Base-by-base conservation (phyloP, 2,113 vertebrate genomes). In the Poeciliopsis prolifica region DNA sequence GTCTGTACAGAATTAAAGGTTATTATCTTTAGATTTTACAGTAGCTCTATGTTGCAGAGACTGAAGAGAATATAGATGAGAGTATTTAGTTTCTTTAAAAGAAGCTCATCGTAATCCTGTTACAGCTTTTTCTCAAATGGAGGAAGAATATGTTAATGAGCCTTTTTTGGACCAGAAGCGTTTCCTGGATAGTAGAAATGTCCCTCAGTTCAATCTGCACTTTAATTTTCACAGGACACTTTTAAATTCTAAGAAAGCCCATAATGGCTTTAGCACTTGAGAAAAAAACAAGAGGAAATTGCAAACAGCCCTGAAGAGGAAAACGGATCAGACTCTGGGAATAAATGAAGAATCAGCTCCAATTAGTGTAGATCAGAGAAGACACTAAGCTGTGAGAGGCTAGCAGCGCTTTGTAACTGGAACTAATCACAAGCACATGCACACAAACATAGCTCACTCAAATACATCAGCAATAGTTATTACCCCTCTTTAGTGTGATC, bases 391-490 rank as follows among this genome's bases (percentile, higher is more conserved):
- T 74, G 70, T 66, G 67, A 75, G 40, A 17, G 29, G 8, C 3
- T n/a, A 73, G 82, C 58, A 58, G 61, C 65, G 75, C 63, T 75
- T 74, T 71, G 65, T 79, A 82, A 80, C 72, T 58, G 86, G 33
- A 72, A 72, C 29, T 72, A 78, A 83, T 79, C 65, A 81, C 29
- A 76, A 26, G 68, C 66, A 64, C 65, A 63, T 33, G 35, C 48
- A 62, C 12, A 35, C 4, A 66, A 15, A 58, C 28, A 72, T 5
- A 19, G 13, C 22, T 10, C 22, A 61, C 12, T 42, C 7, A 61
- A 40, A 78, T 17, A 60, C 3, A 40, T 19, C 61, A 68, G 66
- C 14, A 68, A 28, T 26, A 44, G 17, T 24, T 26, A 14, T 44
- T 15, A 29, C 40, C 17, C 33, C 30, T 30, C 24, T 30, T 14